Evolutionary conservation across 2,888 invertebrate genomes (phyloP).

Genomic region (Erannis defoliaria): DNA sequence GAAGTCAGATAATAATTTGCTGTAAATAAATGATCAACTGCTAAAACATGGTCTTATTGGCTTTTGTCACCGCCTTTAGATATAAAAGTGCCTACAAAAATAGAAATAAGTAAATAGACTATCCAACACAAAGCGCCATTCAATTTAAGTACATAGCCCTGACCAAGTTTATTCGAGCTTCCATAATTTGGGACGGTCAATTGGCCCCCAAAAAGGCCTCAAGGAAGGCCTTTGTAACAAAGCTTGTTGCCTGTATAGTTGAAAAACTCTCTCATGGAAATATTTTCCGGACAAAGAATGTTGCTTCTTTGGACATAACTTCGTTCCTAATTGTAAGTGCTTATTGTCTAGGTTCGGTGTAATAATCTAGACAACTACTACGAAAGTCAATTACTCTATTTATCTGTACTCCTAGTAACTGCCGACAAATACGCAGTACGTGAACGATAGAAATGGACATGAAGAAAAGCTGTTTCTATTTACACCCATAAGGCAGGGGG

Average conservation of each 20-base stretch:
- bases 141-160: conserved; percentile 22
- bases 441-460: too few relatives aligned
- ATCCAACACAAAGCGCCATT: conserved; percentile 5
- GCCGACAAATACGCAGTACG: too few relatives aligned
- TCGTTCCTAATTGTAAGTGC: background rate
- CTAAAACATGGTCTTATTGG: too few relatives aligned
- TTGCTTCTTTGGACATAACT: conserved; percentile 5
- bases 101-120: background rate
- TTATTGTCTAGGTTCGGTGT: background rate
- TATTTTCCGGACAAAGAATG: conserved; percentile 25
- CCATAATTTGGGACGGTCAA: conserved; percentile 34
- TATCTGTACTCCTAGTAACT: too few relatives aligned
- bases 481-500: too few relatives aligned
- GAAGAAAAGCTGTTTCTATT: too few relatives aligned
- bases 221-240: conserved; percentile 25
- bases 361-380: background rate
- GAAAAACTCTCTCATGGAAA: conserved; percentile 18
- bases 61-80: too few relatives aligned
- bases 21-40: too few relatives aligned
- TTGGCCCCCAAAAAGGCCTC: conserved; percentile 31
- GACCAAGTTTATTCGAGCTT: conserved; percentile 26
- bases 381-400: too few relatives aligned
- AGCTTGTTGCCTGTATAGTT: conserved; percentile 14
- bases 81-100: background rate
- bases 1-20: too few relatives aligned